Percentiles rank a stretch among this genome's conserved stretches.
Evolutionary conservation across 2,888 invertebrate species (phyloP).

Genomic region (Caenorhabditis sinica): DNA sequence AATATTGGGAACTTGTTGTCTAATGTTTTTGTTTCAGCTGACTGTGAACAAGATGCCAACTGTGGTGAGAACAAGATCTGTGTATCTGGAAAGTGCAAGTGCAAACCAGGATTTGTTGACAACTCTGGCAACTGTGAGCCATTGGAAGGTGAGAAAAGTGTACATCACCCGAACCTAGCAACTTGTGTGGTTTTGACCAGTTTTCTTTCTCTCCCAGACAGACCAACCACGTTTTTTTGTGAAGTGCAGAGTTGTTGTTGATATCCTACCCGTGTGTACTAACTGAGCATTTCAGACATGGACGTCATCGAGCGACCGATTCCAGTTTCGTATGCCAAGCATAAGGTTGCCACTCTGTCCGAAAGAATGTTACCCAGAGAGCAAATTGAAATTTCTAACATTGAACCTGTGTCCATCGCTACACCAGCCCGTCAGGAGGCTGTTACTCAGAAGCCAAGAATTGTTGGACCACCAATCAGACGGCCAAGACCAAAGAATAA

Average conservation of each 20-base stretch:
- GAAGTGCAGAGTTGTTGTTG: constrained; percentile 57
- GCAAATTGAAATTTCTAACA: constrained; percentile 58
- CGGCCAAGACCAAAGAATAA: constrained; percentile 76
- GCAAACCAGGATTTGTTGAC: constrained; percentile 77
- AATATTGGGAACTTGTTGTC: not conserved
- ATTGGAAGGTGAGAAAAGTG: constrained; percentile 72
- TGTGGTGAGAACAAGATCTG: constrained; percentile 75
- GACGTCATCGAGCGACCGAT: constrained; percentile 73
- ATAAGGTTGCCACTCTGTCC: constrained; percentile 67
- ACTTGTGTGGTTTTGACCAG: constrained; percentile 52
- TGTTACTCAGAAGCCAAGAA: constrained; percentile 72
- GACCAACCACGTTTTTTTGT: constrained; percentile 49
- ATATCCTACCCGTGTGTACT: constrained; percentile 63
- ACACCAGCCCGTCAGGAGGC: constrained; percentile 56
- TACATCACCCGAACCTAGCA: constrained; percentile 33
- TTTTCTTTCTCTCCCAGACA: constrained; percentile 14
- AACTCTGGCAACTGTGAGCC: constrained; percentile 75
- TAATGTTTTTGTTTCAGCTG: constrained; percentile 59
- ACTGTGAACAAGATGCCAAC: constrained; percentile 74
- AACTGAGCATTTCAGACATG: constrained; percentile 73
- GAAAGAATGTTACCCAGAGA: constrained; percentile 66
- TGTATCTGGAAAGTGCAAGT: constrained; percentile 77
- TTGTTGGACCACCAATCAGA: constrained; percentile 81
- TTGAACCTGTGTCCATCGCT: constrained; percentile 44
- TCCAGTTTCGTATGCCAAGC: constrained; percentile 74